Conservation (phyloP, 2,888 invertebrate genomes). For the Quadroppia sp. region DNA sequence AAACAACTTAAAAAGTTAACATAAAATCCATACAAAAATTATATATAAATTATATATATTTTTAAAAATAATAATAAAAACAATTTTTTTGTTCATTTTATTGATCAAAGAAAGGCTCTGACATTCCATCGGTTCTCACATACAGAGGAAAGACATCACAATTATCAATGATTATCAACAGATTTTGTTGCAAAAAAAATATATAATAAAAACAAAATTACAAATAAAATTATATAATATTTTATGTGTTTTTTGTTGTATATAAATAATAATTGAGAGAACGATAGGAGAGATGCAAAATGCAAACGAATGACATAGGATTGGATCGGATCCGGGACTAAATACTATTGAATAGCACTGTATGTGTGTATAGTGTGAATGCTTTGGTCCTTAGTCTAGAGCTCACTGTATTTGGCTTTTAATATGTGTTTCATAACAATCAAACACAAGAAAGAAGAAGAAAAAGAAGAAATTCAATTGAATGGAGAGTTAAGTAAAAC, state of each 20-base stretch:
- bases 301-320: slow-evolving; percentile 21
- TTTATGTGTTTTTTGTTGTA: too few species aligned
- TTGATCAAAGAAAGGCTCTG: slow-evolving; percentile 19
- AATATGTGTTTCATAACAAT: slow-evolving; percentile 18
- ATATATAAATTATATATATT: background rate
- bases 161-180: slow-evolving; percentile 5
- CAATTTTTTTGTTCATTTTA: slow-evolving; percentile 16
- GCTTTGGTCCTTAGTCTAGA: slow-evolving; percentile 1
- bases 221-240: slow-evolving; percentile 20
- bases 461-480: background rate
- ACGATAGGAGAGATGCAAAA: slow-evolving; percentile 31
- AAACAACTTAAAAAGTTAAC: slow-evolving; percentile 15
- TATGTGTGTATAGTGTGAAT: background rate
- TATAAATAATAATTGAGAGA: slow-evolving; percentile 24
- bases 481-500: slow-evolving; percentile 34
- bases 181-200: background rate
- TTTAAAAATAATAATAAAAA: slow-evolving; percentile 4
- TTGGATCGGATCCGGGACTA: slow-evolving; percentile 34
- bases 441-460: background rate
- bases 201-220: background rate
- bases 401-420: background rate
- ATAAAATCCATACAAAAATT: slow-evolving; percentile 5
- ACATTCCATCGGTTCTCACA: slow-evolving; percentile 3
- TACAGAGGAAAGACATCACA: background rate
- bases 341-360: background rate